These are phyloP conservation scores for Pristionchus maxplancki DNA, from an alignment of 2,888 invertebrate species.

Conservation along the genomic window DNA sequence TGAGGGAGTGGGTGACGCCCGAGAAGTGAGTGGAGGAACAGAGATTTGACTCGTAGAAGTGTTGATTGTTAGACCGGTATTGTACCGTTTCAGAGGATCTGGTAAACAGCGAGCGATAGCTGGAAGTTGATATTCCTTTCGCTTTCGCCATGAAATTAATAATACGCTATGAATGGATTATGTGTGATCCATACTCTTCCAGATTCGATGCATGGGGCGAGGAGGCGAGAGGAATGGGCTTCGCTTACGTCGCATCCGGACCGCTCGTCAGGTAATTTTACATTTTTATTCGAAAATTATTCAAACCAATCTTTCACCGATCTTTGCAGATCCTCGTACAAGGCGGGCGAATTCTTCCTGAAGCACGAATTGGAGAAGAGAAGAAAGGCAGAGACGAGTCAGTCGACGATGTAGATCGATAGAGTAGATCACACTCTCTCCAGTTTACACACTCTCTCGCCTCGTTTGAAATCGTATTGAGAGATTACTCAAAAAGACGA, in stretches of 20 bases:
- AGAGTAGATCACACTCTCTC: neutral
- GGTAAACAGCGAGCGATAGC: too few species aligned
- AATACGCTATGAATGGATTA: too few species aligned
- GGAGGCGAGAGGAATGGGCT: conserved; percentile 85
- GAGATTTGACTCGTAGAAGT: too few species aligned
- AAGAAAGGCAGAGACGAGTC: conserved; percentile 50
- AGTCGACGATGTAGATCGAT: neutral
- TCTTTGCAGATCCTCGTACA: conserved; percentile 90
- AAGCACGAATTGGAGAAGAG: conserved; percentile 72
- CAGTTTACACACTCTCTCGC: neutral
- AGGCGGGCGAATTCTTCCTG: conserved; percentile 88
- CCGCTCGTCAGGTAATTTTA: conserved; percentile 85
- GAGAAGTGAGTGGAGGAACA: conserved; percentile 88
- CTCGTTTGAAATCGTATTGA: too few species aligned
- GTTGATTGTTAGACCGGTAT: too few species aligned
- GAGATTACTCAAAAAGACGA: neutral
- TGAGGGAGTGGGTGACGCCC: conserved; percentile 93
- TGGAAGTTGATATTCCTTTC: neutral
- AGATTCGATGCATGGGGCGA: conserved; percentile 74
- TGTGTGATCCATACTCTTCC: neutral
- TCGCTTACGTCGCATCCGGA: conserved; percentile 96
- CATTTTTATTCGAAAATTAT: neutral
- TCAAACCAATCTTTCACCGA: neutral
- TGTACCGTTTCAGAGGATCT: neutral
- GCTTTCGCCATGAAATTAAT: too few species aligned